Evolutionary conservation across 1,140 invertebrate species (phyloP).

Genomic region (Lucilia sericata): DNA sequence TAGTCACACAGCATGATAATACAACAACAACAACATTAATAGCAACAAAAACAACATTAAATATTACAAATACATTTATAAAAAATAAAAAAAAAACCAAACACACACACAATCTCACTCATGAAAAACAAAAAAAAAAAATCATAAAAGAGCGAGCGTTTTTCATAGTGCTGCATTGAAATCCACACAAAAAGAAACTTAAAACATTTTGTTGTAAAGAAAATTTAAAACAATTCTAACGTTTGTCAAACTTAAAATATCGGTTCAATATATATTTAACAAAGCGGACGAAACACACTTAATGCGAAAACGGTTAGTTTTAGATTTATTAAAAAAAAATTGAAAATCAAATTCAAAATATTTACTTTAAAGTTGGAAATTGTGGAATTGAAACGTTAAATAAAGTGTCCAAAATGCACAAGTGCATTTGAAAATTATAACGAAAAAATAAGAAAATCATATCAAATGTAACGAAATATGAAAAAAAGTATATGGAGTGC

Average conservation of each 20-base stretch:
- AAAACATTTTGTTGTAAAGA: conserved; percentile 10
- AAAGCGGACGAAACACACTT: background rate
- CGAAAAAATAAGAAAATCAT: conserved; percentile 13
- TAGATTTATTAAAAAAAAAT: background rate
- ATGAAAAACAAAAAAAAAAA: background rate
- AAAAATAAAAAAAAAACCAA: background rate
- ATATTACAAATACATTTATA: background rate
- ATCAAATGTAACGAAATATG: conserved; percentile 31
- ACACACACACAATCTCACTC: background rate
- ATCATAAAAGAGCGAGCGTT: conserved; percentile 12
- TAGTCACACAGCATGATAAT: conserved; percentile 39
- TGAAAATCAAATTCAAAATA: background rate
- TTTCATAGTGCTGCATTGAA: conserved; percentile 19
- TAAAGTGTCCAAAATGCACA: background rate
- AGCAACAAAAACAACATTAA: conserved; percentile 19
- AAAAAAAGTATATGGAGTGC: conserved; percentile 35
- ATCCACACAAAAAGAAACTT: background rate
- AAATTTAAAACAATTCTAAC: conserved; percentile 3
- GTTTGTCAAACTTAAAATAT: conserved; percentile 9
- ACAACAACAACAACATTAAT: conserved; percentile 14
- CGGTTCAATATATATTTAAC: background rate
- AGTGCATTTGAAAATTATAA: conserved; percentile 42
- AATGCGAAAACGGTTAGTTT: background rate
- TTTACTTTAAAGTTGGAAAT: background rate
- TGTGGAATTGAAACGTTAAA: background rate